Base-by-base conservation (phyloP, 2,113 vertebrate species). In the Procavia capensis region DNA sequence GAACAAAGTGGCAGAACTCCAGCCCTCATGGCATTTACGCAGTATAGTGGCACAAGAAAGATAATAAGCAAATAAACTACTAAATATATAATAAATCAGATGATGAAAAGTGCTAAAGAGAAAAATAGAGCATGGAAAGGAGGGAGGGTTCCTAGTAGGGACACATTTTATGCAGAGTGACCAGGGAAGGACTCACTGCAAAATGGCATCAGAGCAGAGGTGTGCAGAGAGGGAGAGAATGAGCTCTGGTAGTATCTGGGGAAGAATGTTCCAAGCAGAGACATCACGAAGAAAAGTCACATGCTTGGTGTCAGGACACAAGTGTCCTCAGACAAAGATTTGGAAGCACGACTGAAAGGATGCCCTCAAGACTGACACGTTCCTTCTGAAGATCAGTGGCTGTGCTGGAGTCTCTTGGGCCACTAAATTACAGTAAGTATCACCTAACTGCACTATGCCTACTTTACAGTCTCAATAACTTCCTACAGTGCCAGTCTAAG, bases 121-220 rank as follows among this genome's bases (percentile, higher is more conserved):
- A 75, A 36, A 72, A 82, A 45, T 13, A 45, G 14, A 70, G 13
- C 57, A 70, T 79, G 36, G 16, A 39, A 43, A 83, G 9, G 9
- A n/a, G 19, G 2, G 31, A 17, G 11, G 8, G 31, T 25, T 36
- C 7, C 29, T 54, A 29, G n/a, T 0, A 1, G 6, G 3, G 45
- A 17, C 8, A 9, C 10, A 29, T 85, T 88, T 61, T 59, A n/a
- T 19, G 54, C 1, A 41, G 64, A 57, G 25, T 34, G 39, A 24
- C 31, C 8, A 22, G 41, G 16, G 45, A 61, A 61, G 45, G 36
- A 31, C 47, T 68, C 39, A 2, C 54, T 59, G 34, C 16, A 47
- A 68, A 41, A 47, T 14, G 8, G 3, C 5, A 1, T 27, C 25
- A 47, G 66, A 29, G 34, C 63, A 80, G 66, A 64, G 41, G 36